phyloP scores from a whole-genome alignment of 2,888 invertebrate species.

The Metallyticus violacea region DNA sequence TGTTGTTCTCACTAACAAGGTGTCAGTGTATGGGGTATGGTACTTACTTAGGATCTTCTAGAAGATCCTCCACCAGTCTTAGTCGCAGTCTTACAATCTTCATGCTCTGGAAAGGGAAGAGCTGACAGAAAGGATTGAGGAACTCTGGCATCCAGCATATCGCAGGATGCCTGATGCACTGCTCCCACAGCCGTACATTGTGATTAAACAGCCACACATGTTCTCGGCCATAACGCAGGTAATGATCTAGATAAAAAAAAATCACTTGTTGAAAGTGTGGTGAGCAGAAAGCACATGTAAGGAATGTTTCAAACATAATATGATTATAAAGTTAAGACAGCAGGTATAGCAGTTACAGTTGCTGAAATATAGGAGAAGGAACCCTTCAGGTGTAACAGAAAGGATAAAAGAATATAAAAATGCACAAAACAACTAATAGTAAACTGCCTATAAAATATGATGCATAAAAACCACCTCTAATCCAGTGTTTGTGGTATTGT shows the following conservation, averaged over 20 bases:
- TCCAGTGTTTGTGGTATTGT: too few species aligned
- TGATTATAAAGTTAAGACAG: neutral
- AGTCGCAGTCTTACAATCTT: conserved; percentile 79
- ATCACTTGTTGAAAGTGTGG: too few species aligned
- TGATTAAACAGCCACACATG: conserved; percentile 82
- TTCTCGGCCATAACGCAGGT: conserved; percentile 71
- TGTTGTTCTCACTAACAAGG: too few species aligned
- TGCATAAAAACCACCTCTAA: too few species aligned
- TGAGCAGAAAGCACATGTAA: neutral
- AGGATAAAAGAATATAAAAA: too few species aligned
- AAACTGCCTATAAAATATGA: too few species aligned
- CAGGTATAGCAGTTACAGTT: too few species aligned
- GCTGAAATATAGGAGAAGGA: too few species aligned
- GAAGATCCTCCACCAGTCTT: conserved; percentile 65
- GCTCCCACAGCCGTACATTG: conserved; percentile 79
- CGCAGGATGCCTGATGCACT: conserved; percentile 65
- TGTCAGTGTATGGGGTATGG: too few species aligned
- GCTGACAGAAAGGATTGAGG: conserved; percentile 71
- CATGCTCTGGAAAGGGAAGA: conserved; percentile 87
- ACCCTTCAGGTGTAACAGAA: too few species aligned
- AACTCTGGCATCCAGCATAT: conserved; percentile 69
- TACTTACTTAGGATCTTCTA: conserved; percentile 69
- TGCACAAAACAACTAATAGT: too few species aligned
- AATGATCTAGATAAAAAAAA: too few species aligned
- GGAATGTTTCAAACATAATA: neutral